phyloP scores from a whole-genome alignment of 2,113 vertebrate species.

The Fulmarus glacialis region DNA sequence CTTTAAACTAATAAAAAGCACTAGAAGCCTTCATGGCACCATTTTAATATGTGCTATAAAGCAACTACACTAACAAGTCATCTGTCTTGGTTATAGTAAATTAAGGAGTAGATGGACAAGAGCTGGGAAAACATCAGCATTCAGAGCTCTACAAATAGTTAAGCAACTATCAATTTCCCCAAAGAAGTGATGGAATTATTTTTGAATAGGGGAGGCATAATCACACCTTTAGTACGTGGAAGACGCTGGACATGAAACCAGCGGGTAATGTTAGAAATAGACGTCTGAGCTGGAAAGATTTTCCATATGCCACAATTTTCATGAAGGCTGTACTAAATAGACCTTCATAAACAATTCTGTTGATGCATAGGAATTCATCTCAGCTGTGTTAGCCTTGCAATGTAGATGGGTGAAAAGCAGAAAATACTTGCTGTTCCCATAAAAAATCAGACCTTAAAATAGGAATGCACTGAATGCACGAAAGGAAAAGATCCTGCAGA shows the following conservation, averaged over 20 bases:
- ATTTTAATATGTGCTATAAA: background rate
- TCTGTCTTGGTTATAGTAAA: background rate
- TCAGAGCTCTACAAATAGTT: background rate
- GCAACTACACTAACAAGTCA: background rate
- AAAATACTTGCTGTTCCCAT: background rate
- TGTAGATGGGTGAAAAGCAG: background rate
- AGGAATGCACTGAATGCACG: background rate
- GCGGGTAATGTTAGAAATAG: background rate
- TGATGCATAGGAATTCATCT: background rate
- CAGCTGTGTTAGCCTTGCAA: background rate
- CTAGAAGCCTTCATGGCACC: background rate
- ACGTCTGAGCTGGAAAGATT: background rate
- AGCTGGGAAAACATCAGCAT: background rate
- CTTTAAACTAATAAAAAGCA: background rate
- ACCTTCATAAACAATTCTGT: background rate
- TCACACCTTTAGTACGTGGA: background rate
- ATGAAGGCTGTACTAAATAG: background rate
- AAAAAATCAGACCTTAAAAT: background rate
- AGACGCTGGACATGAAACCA: background rate
- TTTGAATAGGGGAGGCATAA: background rate
- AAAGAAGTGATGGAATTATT: background rate
- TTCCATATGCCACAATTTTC: background rate
- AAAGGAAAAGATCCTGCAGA: background rate
- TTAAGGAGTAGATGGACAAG: background rate
- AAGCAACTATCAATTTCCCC: background rate